Evolutionary conservation across 2,113 vertebrate species (phyloP), one percentile per base, ranked within the genome.

Genomic region (Lophura nycthemera): DNA sequence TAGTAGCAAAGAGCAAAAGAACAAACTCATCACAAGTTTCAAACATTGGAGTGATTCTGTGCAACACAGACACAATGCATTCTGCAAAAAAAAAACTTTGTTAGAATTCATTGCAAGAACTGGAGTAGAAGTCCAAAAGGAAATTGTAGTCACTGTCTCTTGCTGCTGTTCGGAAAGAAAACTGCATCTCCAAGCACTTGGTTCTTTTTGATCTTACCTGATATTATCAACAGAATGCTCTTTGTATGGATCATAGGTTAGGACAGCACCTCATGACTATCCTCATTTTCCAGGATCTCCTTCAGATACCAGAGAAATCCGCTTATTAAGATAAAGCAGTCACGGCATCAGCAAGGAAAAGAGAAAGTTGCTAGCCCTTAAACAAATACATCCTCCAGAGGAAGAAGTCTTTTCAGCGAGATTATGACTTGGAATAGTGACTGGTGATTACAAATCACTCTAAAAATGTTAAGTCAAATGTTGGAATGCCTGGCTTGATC

Each of bases 61-160:
- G 61, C 27, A 85, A 24, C n/a, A 40, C 11, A 0, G 0, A 48
- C 13, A 14, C 11, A 3, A 59, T 18, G 7, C 19, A 6, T 38
- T 69, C 50, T 45, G 42, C 11, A 71, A 59, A 70, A 25, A 88
- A 67, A 6, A 27, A 57, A 4, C 56, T 47, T 20, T 70, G 25
- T 24, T 83, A 24, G 30, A 77, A 38, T 77, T 47, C 36, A 88
- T 7, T 24, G 21, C 8, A 42, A 56, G n/a, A 80, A 85, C 17
- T 63, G 40, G 11, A 83, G 36, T 7, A 65, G 30, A 56, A 3
- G 36, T 43, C 11, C 27, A 20, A 80, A 85, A 70, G 19, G 15
- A 80, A 59, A 74, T 32, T 5, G 11, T 45, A 32, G 16, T 38
- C 14, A 19, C 12, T 40, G 42, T 16, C 4, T 73, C 16, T n/a